Base-by-base conservation (phyloP, 2,113 vertebrate genomes). In the Datnioides undecimradiatus region DNA sequence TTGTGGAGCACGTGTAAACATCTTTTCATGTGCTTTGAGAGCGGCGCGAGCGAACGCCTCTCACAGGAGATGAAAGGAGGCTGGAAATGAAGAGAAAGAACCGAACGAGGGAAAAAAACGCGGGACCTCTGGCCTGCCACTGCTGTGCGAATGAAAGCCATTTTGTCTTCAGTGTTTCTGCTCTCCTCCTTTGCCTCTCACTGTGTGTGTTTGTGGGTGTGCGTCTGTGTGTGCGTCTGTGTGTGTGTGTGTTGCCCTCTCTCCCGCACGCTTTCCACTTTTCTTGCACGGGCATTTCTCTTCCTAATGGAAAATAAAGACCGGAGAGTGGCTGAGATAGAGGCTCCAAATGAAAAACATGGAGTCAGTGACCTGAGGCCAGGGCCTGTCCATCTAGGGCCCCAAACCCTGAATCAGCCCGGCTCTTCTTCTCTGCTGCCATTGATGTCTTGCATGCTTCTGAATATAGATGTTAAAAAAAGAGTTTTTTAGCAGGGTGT, bases 221-320 rank as follows among this genome's bases (percentile, higher is more conserved):
- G 62, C 62, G 59, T 69, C 65, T 60, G 27, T 67, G 43, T 41
- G 66, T 63, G 69, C 66, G 65, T 60, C 43, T 41, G 38, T 31
- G 31, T 67, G 55, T 76, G 79, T 82, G 73, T 82, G 70, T 71
- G 3, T 73, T 79, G 80, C 57, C 1, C 36, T 19, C 41, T 74
- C 40, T 82, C 55, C 73, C 46, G 69, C 65, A 45, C 51, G 3
- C 21, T 64, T 58, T 77, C 64, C 77, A 73, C 76, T 82, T 81
- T 73, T 75, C 64, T 63, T 52, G 72, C 58, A 13, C 51, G 12
- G 71, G 55, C 80, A 82, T 86, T 91, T 88, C 85, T 84, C 88
- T 65, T 83, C 65, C 73, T 92, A 90, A 92, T 93, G 81, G 90
- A 89, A 90, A 90, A 89, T 89, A 87, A 87, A 92, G 84, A 87